These are phyloP conservation scores for Cephus pulcher DNA, from an alignment of 2,888 invertebrate species.

Conservation along the genomic window DNA sequence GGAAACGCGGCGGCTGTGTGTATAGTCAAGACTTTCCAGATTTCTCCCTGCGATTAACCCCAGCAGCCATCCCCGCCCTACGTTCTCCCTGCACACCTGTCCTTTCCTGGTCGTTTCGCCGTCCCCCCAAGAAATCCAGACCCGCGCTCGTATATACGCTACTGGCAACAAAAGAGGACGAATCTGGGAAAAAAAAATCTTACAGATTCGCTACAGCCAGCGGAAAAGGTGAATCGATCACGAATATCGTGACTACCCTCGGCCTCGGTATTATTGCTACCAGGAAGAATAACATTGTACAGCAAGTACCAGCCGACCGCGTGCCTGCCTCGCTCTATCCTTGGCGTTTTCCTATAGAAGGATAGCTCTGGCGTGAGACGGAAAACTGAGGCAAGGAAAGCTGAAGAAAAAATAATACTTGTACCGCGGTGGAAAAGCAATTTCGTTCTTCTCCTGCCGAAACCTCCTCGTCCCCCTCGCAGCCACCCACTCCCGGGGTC, in stretches of 20 bases:
- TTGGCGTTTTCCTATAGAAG: conserved; percentile 34
- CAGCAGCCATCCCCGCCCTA: background rate
- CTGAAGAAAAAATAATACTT: conserved; percentile 50
- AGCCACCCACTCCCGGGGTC: conserved; percentile 16
- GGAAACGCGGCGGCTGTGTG: background rate
- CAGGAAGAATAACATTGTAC: background rate
- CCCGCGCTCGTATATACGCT: background rate
- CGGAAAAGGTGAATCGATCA: background rate
- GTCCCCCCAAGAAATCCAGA: background rate
- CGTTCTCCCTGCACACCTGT: background rate
- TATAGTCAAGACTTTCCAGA: background rate
- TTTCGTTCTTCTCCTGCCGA: conserved; percentile 35
- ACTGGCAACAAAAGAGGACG: background rate
- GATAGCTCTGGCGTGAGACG: conserved; percentile 10
- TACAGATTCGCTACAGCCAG: background rate
- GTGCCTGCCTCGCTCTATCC: background rate
- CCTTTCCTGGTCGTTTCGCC: background rate
- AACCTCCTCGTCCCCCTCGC: conserved; percentile 25
- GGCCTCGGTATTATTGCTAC: background rate
- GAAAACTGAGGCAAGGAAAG: conserved; percentile 1
- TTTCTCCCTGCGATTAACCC: background rate
- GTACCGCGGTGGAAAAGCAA: conserved; percentile 46
- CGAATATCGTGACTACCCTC: background rate
- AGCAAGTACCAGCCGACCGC: background rate
- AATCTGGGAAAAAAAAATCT: background rate